Evolutionary conservation across 2,113 vertebrate genomes (phyloP), one percentile per base, ranked within the genome.

Genomic region (Formicarius rufipectus): DNA sequence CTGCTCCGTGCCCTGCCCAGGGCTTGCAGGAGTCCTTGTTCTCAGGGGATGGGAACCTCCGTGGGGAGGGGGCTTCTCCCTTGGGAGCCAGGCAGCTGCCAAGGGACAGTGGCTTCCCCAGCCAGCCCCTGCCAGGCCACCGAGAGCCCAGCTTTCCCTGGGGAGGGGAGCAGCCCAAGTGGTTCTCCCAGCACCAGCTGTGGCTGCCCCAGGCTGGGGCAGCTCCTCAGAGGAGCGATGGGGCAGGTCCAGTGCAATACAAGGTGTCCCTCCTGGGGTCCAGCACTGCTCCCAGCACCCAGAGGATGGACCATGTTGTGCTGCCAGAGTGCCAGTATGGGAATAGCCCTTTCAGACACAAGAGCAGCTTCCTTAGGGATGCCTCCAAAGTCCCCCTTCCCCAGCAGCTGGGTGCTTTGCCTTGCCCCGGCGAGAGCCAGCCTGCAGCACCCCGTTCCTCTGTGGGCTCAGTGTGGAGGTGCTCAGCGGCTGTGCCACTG

Each of bases 391-490:
- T 14, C n/a, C 4, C 78, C 12, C 42, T 78, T 31, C 53, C 97
- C 15, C 58, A 75, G 12, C 94, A 72, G 40, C 64, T 33, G 17
- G 88, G 76, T 1, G 6, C 86, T 75, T 33, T 55, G 2, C 19
- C 53, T 63, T 49, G 42, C 10, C 68, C 86, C 2, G 18, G 19
- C 17, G 96, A 97, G 9, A 95, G 49, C 59, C 77, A 84, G 12
- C 87, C 89, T 27, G 95, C 95, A 52, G 56, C 93, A 31, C 91
- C 94, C 27, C 33, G 44, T 53, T 97, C 96, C 73, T 97, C 90
- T 3, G 31, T 5, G 0, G 85, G 84, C 15, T 39, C 58, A 0
- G 9, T 71, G 28, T 25, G 75, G 9, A 95, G 68, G 23, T 79
- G 78, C 39, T 49, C 82, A 10, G 68, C 62, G 5, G 44, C 95